A percentile compares a stretch with the other conserved stretches of the same genome.
phyloP scores from a whole-genome alignment of 2,113 vertebrate genomes.

The Barnardius zonarius region DNA sequence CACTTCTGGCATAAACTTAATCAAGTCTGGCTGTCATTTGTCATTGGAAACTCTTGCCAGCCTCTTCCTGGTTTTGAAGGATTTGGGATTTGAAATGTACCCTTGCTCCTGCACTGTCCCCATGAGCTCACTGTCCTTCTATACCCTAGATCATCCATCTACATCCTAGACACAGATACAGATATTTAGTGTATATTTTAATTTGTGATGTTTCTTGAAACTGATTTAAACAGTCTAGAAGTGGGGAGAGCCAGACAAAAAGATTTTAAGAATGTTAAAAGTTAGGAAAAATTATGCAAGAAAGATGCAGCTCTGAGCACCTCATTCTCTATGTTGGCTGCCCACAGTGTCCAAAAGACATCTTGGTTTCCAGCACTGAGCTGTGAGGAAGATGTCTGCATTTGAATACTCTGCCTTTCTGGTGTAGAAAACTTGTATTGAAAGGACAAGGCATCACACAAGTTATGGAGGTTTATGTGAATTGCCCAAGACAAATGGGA shows the following conservation, averaged over 20 bases:
- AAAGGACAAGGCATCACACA: not conserved
- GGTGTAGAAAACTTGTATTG: not conserved
- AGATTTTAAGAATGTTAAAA: not conserved
- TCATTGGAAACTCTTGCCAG: not conserved
- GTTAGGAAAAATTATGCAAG: not conserved
- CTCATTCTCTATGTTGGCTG: not conserved
- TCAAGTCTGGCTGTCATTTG: not conserved
- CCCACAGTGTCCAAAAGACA: not conserved
- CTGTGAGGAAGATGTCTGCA: not conserved
- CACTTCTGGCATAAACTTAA: not conserved
- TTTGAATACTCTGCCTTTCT: not conserved
- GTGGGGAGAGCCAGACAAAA: not conserved
- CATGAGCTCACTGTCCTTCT: rapidly evolving
- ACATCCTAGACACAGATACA: not conserved
- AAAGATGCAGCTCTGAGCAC: not conserved
- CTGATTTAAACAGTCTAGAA: not conserved
- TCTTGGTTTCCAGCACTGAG: not conserved
- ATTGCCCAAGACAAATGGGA: not conserved
- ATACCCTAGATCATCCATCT: not conserved
- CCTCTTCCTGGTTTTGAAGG: not conserved
- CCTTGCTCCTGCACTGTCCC: not conserved
- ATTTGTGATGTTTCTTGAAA: not conserved
- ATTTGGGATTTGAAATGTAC: not conserved
- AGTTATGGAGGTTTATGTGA: not conserved
- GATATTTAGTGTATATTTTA: not conserved